phyloP scores from a whole-genome alignment of 2,888 invertebrate species.

The Eupeodes luniger region DNA sequence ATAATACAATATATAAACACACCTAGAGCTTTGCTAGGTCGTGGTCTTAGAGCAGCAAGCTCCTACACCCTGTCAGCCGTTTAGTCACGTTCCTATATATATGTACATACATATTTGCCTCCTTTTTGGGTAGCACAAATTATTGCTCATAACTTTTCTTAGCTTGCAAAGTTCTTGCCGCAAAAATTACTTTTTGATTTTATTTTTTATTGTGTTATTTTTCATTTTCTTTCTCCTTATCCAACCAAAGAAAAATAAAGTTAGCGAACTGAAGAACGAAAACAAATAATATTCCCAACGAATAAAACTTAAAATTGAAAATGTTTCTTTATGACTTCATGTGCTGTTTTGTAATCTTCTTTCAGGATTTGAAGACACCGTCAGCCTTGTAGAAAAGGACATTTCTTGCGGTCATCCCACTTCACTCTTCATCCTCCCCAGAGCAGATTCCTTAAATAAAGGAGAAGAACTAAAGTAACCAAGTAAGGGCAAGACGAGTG shows the following conservation, averaged over 20 bases:
- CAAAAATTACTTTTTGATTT: conserved; percentile 68
- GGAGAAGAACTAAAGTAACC: neutral
- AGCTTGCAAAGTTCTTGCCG: conserved; percentile 57
- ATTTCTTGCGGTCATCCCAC: conserved; percentile 28
- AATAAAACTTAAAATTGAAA: conserved; percentile 71
- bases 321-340: conserved; percentile 68
- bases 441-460: conserved; percentile 1
- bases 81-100: neutral
- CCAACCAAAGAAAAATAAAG: neutral
- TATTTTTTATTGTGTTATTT: conserved; percentile 54
- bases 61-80: conserved; percentile 18
- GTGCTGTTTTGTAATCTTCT: conserved; percentile 63
- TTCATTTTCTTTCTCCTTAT: conserved; percentile 1
- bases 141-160: conserved; percentile 66
- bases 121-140: conserved; percentile 46
- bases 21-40: neutral
- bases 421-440: neutral
- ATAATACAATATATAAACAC: neutral
- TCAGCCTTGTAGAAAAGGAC: neutral
- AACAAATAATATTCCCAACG: conserved; percentile 26
- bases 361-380: conserved; percentile 53
- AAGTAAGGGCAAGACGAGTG: conserved; percentile 3
- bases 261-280: conserved; percentile 14
- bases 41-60: neutral
- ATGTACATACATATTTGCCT: conserved; percentile 1